Evolutionary conservation across 2,888 invertebrate species (phyloP).

Genomic region (Sarcophaga variegata): DNA sequence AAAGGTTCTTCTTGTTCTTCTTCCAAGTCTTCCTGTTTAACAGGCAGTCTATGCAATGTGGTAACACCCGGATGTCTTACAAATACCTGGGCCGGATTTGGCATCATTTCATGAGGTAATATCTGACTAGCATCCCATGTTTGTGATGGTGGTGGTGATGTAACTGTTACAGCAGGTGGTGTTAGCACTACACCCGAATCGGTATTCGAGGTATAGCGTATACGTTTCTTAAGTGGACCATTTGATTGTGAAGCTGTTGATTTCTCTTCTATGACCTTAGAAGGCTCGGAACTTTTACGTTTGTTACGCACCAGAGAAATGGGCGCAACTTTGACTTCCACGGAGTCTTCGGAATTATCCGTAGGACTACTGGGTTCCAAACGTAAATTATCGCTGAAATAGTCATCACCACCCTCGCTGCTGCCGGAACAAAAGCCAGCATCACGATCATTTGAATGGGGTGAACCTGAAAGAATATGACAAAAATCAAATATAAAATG

Average conservation of each 20-base stretch:
- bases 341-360: slow-evolving; percentile 86
- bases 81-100: slow-evolving; percentile 81
- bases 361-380: slow-evolving; percentile 84
- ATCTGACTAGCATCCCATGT: slow-evolving; percentile 85
- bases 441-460: slow-evolving; percentile 83
- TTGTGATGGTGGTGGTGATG: slow-evolving; percentile 76
- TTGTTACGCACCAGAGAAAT: slow-evolving; percentile 84
- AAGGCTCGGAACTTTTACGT: slow-evolving; percentile 86
- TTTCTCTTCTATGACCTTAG: slow-evolving; percentile 83
- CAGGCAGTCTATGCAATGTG: slow-evolving; percentile 78
- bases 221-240: slow-evolving; percentile 88
- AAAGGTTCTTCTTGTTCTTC: slow-evolving; percentile 85
- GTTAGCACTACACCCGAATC: slow-evolving; percentile 76
- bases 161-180: slow-evolving; percentile 82
- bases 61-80: slow-evolving; percentile 81
- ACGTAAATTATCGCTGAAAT: slow-evolving; percentile 82
- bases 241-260: slow-evolving; percentile 72
- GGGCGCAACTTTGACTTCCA: slow-evolving; percentile 85
- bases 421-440: slow-evolving; percentile 88
- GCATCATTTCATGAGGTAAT: slow-evolving; percentile 81
- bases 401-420: slow-evolving; percentile 85
- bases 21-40: slow-evolving; percentile 51
- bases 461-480: slow-evolving; percentile 78
- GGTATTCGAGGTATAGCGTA: slow-evolving; percentile 83
- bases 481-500: slow-evolving; percentile 37